phyloP scores from a whole-genome alignment of 2,797 vertebrate species.

The Hyperoplus immaculatus region DNA sequence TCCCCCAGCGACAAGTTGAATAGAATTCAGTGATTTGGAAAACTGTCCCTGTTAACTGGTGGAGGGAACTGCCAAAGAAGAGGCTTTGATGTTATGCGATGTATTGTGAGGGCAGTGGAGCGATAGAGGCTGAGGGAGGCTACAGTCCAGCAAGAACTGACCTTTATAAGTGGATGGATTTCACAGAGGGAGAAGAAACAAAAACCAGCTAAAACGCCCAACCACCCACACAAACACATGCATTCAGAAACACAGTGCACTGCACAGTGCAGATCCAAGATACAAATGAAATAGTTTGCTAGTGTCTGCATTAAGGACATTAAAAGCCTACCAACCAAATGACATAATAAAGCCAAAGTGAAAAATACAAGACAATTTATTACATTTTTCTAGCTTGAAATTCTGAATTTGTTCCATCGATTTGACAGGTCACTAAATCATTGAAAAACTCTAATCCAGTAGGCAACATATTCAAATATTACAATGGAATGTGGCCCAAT shows the following conservation, averaged over 20 bases:
- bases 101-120: conserved; percentile 33
- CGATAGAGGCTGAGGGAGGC: conserved; percentile 22
- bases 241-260: conserved; percentile 20
- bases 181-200: conserved; percentile 29
- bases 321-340: conserved; percentile 31
- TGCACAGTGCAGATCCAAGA: conserved; percentile 39
- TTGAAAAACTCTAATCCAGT: neutral
- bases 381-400: conserved; percentile 8
- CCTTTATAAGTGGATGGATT: conserved; percentile 56
- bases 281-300: conserved; percentile 31
- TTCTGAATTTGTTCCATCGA: conserved; percentile 26
- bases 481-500: neutral
- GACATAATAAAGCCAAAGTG: conserved; percentile 15
- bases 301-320: conserved; percentile 16
- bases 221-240: conserved; percentile 15
- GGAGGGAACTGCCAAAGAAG: conserved; percentile 44
- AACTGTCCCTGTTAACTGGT: conserved; percentile 44
- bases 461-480: neutral
- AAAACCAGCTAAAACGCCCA: conserved; percentile 26
- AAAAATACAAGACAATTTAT: conserved; percentile 22
- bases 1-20: conserved; percentile 35
- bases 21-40: conserved; percentile 43
- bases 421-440: conserved; percentile 23
- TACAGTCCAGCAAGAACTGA: conserved; percentile 49
- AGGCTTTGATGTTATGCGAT: conserved; percentile 52